Evolutionary conservation across 2,797 vertebrate species (phyloP), one percentile per base, ranked within the genome.

Genomic region (Acropternis orthonyx): DNA sequence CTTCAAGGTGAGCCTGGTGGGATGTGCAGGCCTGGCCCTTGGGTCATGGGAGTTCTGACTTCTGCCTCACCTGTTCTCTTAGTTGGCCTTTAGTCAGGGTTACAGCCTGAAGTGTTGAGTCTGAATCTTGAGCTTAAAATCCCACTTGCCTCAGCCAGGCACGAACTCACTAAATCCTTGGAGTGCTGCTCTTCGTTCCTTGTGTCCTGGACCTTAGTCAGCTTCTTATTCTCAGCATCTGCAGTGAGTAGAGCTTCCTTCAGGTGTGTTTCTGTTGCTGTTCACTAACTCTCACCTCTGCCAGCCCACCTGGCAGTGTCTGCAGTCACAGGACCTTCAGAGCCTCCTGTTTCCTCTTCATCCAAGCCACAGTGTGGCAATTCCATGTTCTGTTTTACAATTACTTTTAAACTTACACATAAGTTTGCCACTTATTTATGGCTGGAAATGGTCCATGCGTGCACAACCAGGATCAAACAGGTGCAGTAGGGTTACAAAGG

Each of bases 1-100:
- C 28, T 98, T 99, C 91, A 99, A 97, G 98, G 99, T 99, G 96
- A 96, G 86, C 56, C 59, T 12, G 39, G 20, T 32, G 14, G 41
- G 10, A 39, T 0, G 48, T 0, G 26, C 66, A 32, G 49, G 43
- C 49, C 51, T 59, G 4, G 1, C 48, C 36, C 5, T 18, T 13
- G 36, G 36, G 3, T 2, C 12, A 1, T 39, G 26, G 0, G 1
- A 3, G 7, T 43, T 24, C 30, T 81, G 49, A 11, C 13, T 79
- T 3, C 32, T 12, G 5, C 18, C 66, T 65, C 37, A 7, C n/a
- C 37, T 67, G 7, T 32, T 39, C 63, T 52, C 41, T 61, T 27
- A 9, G 12, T 2, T 51, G 39, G 23, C 34, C 9, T 74, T n/a
- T 65, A 41, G 30, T 34, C 32, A 30, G 10, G 44, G 20, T 2